Base-by-base conservation (phyloP, 2,113 vertebrate genomes). In the Onychostruthus taczanowskii region DNA sequence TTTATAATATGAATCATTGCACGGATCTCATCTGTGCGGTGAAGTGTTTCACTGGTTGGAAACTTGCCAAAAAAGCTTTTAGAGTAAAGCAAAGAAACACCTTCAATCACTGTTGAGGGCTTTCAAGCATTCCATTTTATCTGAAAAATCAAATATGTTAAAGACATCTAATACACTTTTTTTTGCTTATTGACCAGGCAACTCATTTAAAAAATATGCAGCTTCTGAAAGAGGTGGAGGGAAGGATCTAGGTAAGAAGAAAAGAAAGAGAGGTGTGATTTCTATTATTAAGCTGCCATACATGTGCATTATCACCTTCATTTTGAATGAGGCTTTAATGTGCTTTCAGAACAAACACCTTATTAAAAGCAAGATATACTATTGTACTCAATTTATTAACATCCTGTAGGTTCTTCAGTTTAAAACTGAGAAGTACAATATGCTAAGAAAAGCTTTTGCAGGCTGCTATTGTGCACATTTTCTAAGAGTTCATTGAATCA, bases 381-480 rank as follows among this genome's bases (percentile, higher is more conserved):
- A 80, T 94, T 93, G 59, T 82, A 59, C 63, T 89, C 37, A 76
- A 58, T 85, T 95, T 94, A 95, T 96, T 97, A 97, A 63, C 85
- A 94, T 53, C 30, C 52, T 87, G 39, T 52, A 93, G 53, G 44
- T 68, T 76, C 73, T 92, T 89, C 61, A 86, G 49, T 79, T 92
- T 89, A 61, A n/a, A 68, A 47, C 9, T 21, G 39, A 41, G 59
- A 66, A 62, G 63, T 61, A 72, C 43, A 37, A 20, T 92, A 74
- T 52, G 47, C 77, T 80, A 77, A 72, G 47, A 75, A 89, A 64
- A 90, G 72, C 50, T 80, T 95, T 80, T 84, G n/a, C 30, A 66
- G 39, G 18, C 47, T 80, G 61, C 35, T 73, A 52, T 76, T 89
- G n/a, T 70, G 37, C 30, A 7, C 52, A 10, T 83, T 95, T 95